Evolutionary conservation across 2,888 invertebrate species (phyloP).

Genomic region (Corbicula japonica): DNA sequence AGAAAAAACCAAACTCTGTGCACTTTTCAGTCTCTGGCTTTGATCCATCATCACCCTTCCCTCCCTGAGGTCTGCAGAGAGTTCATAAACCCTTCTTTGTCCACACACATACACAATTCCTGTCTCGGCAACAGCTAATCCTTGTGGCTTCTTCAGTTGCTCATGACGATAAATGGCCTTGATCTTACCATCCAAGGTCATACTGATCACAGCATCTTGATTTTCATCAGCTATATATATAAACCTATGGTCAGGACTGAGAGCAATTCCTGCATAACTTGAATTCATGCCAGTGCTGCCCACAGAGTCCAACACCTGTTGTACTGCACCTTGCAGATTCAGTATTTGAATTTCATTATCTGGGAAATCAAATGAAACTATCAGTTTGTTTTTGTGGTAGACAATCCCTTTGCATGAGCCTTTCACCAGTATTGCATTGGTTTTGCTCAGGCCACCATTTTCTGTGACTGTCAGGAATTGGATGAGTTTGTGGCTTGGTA

Average conservation of each 20-base stretch:
- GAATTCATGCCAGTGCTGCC: neutral
- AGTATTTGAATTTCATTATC: neutral
- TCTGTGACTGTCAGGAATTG: neutral
- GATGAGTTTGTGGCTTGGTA: neutral
- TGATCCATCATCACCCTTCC: neutral
- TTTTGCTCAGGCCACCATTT: neutral
- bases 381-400: neutral
- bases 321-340: neutral
- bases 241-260: slow-evolving; percentile 8
- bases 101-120: slow-evolving; percentile 7
- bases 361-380: slow-evolving; percentile 7
- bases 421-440: neutral
- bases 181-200: slow-evolving; percentile 2
- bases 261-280: neutral
- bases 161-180: slow-evolving; percentile 2
- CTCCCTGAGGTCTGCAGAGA: neutral
- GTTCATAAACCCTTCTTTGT: neutral
- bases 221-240: slow-evolving; percentile 6
- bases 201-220: neutral
- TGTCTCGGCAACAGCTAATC: neutral
- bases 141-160: neutral
- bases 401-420: neutral
- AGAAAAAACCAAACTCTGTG: neutral
- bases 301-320: neutral
- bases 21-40: neutral